phyloP scores from a whole-genome alignment of 2,113 vertebrate species.

The zebrafish (Danio rerio) region GRCz12tu NC_133194.1:27117001-27117500 shows the following conservation, averaged over 20 bases:
- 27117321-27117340: too few species aligned
- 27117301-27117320: too few species aligned
- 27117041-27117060: neutral
- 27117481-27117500: neutral
- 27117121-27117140: neutral
- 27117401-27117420: neutral
- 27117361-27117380: neutral
- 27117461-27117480: neutral
- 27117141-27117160: neutral
- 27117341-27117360: neutral
- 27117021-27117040: neutral
- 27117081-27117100: neutral
- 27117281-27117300: too few species aligned
- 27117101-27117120: too few species aligned
- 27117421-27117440: too few species aligned
- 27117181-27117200: too few species aligned
- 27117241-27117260: too few species aligned
- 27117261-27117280: too few species aligned
- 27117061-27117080: neutral
- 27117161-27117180: too few species aligned
- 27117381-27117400: neutral
- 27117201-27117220: too few species aligned
- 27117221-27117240: too few species aligned
- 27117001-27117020: neutral
- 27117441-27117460: too few species aligned